Evolutionary conservation across 1,140 invertebrate species (phyloP).

Genomic region (Oncopeltus fasciatus): DNA sequence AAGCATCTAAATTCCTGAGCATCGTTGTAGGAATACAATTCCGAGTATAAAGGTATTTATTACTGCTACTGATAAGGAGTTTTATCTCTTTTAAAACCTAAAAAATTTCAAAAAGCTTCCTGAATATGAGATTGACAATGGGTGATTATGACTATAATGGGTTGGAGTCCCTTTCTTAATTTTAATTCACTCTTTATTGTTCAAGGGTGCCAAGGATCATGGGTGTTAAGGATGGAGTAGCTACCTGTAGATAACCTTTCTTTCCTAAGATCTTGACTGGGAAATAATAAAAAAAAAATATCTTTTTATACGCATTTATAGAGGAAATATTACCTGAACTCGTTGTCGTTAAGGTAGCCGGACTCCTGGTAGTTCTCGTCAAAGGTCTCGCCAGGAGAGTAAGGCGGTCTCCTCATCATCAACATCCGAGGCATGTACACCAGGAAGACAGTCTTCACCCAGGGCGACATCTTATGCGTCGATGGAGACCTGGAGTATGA

Average conservation of each 20-base stretch:
- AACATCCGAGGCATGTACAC: slow-evolving; percentile 75
- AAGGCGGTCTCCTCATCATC: slow-evolving; percentile 76
- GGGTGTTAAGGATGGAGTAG: neutral
- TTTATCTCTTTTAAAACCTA: no score
- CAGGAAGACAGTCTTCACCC: slow-evolving; percentile 74
- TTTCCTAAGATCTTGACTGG: neutral
- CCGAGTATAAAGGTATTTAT: no score
- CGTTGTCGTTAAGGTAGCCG: slow-evolving; percentile 24
- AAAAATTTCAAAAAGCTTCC: no score
- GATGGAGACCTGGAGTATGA: slow-evolving; percentile 72
- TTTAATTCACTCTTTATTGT: neutral
- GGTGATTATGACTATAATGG: no score
- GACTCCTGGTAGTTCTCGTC: slow-evolving; percentile 59
- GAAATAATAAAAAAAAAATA: neutral
- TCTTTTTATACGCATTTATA: neutral
- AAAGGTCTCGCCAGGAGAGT: slow-evolving; percentile 58
- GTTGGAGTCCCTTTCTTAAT: no score
- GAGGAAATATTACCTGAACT: slow-evolving; percentile 22
- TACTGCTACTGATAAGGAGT: no score
- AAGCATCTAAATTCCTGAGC: no score
- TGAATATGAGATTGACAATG: no score
- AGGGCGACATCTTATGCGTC: slow-evolving; percentile 88
- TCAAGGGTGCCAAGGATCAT: neutral
- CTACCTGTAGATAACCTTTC: neutral
- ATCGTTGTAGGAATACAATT: no score